Percentiles rank a stretch among this genome's conserved stretches.
phyloP scores from a whole-genome alignment of 2,113 vertebrate genomes.

The Hippoglossus stenolepis region DNA sequence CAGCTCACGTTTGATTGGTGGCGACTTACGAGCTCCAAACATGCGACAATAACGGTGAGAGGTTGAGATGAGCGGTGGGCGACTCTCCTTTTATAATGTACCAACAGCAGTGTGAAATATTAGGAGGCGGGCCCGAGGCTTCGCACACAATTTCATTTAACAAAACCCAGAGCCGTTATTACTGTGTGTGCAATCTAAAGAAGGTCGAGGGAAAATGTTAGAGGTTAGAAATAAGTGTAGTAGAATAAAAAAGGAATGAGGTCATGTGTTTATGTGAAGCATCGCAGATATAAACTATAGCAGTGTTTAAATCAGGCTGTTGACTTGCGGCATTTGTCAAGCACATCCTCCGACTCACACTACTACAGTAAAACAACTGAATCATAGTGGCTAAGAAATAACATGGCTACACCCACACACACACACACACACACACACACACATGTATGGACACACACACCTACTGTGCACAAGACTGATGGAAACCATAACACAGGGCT shows the following conservation, averaged over 20 bases:
- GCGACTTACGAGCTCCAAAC: slow-evolving; percentile 59
- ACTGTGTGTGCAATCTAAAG: slow-evolving; percentile 27
- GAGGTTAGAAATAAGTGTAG: slow-evolving; percentile 48
- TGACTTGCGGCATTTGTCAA: slow-evolving; percentile 51
- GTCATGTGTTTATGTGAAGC: slow-evolving; percentile 52
- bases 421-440: slow-evolving; percentile 35
- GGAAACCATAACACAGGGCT: slow-evolving; percentile 78
- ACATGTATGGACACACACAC: slow-evolving; percentile 28
- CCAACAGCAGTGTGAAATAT: slow-evolving; percentile 34
- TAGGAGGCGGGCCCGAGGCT: slow-evolving; percentile 17
- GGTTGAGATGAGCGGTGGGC: slow-evolving; percentile 40
- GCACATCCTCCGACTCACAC: slow-evolving; percentile 46
- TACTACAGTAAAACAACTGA: slow-evolving; percentile 35
- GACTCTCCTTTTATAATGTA: slow-evolving; percentile 43
- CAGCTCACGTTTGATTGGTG: slow-evolving; percentile 59
- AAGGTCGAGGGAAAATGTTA: slow-evolving; percentile 42
- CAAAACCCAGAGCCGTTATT: slow-evolving; percentile 58
- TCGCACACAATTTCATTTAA: slow-evolving; percentile 42
- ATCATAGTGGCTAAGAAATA: slow-evolving; percentile 30
- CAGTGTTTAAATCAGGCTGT: slow-evolving; percentile 48
- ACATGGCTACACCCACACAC: slow-evolving; percentile 36
- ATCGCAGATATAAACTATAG: slow-evolving; percentile 33
- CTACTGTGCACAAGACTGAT: slow-evolving; percentile 71
- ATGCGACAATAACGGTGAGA: slow-evolving; percentile 34
- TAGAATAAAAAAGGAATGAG: slow-evolving; percentile 35